phyloP scores from a whole-genome alignment of 2,797 vertebrate genomes.

The Neostethus bicornis region DNA sequence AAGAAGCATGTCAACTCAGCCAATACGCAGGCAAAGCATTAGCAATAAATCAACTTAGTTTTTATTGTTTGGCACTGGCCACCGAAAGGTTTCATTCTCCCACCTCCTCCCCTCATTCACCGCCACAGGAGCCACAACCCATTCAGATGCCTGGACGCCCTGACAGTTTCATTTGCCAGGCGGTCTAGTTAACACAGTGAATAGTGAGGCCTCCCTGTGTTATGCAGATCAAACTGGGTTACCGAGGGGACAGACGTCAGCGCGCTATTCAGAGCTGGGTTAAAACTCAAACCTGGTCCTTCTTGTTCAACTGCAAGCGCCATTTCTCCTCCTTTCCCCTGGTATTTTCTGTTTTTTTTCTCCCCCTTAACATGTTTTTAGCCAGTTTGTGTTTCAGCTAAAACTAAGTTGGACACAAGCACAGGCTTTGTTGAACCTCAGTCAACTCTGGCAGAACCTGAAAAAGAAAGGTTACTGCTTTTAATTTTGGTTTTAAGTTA shows the following conservation, averaged over 20 bases:
- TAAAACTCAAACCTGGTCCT: conserved; percentile 60
- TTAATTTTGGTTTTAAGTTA: conserved; percentile 30
- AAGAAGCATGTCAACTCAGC: conserved; percentile 39
- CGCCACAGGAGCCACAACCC: conserved; percentile 60
- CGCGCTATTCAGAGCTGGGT: conserved; percentile 65
- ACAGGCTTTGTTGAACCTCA: conserved; percentile 53
- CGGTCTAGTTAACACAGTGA: conserved; percentile 85
- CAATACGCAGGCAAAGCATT: conserved; percentile 49
- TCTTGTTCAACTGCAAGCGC: conserved; percentile 41
- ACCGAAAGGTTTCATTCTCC: conserved; percentile 64
- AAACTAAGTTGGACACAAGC: conserved; percentile 47
- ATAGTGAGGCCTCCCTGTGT: conserved; percentile 75
- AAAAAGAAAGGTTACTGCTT: conserved; percentile 22
- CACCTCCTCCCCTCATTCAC: conserved; percentile 50
- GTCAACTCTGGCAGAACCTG: conserved; percentile 43
- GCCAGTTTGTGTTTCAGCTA: conserved; percentile 60
- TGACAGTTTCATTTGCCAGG: conserved; percentile 82
- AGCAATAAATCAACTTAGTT: conserved; percentile 67
- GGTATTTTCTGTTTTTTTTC: conserved; percentile 15
- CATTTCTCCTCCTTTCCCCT: conserved; percentile 16
- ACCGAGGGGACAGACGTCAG: conserved; percentile 79
- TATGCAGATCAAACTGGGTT: conserved; percentile 86
- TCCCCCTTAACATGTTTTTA: conserved; percentile 20
- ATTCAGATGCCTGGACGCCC: conserved; percentile 74
- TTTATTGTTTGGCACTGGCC: conserved; percentile 63